Conservation (phyloP, 2,113 vertebrate species). For the Galeopterus variegatus region DNA sequence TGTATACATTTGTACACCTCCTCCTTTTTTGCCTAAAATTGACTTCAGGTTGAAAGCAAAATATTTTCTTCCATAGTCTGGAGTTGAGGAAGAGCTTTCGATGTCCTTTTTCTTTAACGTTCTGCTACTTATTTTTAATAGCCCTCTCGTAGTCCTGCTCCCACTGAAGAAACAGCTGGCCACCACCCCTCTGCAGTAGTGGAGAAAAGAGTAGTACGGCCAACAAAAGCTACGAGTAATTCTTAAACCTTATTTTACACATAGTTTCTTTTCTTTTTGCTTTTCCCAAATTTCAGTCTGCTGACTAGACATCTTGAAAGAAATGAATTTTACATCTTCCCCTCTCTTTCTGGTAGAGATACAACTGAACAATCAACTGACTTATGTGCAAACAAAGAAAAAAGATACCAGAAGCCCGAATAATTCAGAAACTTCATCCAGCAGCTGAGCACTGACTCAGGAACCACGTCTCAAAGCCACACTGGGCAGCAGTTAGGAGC, state of each 20-base stretch:
- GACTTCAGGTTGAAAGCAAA: constrained; percentile 27
- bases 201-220: background rate
- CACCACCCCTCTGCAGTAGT: background rate
- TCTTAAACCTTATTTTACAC: background rate
- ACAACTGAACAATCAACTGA: background rate
- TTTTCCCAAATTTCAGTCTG: background rate
- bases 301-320: background rate
- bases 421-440: background rate
- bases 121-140: background rate
- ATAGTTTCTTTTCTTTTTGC: background rate
- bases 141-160: background rate
- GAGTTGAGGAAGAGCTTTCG: background rate
- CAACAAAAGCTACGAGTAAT: background rate
- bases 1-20: background rate
- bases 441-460: background rate
- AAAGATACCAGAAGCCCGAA: background rate
- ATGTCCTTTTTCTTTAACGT: background rate
- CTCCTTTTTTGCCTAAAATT: background rate
- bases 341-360: background rate
- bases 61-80: background rate
- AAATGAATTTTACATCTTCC: background rate
- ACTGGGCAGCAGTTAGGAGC: background rate
- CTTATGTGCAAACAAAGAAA: background rate
- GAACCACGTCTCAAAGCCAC: background rate
- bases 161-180: background rate